phyloP scores from a whole-genome alignment of 2,797 vertebrate genomes.

The Peromyscus melanophrys region DNA sequence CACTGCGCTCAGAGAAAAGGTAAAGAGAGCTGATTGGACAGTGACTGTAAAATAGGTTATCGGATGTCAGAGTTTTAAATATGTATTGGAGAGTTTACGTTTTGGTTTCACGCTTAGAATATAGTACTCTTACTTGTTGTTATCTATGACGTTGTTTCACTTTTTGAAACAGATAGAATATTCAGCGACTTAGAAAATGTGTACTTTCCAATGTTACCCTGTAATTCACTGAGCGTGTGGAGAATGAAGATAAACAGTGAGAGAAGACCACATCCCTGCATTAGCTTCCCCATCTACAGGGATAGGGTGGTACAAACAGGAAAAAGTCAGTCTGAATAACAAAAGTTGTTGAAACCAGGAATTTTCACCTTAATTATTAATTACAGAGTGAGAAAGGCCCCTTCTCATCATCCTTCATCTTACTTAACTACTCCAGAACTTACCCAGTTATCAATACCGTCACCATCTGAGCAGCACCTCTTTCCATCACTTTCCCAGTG shows the following conservation, averaged over 20 bases:
- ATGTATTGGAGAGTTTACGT: not conserved
- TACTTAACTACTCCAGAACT: no score
- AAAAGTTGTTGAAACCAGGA: not conserved
- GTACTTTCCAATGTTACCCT: not conserved
- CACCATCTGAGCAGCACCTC: not conserved
- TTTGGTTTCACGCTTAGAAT: not conserved
- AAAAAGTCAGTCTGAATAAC: not conserved
- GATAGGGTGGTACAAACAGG: fast-evolving
- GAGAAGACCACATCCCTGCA: fast-evolving
- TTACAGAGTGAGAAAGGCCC: fast-evolving
- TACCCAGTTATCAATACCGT: fast-evolving
- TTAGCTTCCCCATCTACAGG: fast-evolving
- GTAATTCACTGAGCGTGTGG: not conserved
- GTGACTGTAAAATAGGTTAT: not conserved
- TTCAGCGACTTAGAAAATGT: not conserved
- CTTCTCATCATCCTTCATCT: fast-evolving
- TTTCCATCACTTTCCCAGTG: not conserved
- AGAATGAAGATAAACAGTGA: fast-evolving
- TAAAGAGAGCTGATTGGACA: not conserved
- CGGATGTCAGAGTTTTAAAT: not conserved
- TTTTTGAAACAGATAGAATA: not conserved
- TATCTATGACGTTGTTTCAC: not conserved
- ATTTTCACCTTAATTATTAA: not conserved
- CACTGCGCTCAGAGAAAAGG: not conserved
- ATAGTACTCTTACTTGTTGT: not conserved